phyloP scores from a whole-genome alignment of 2,797 vertebrate genomes.

The Helostoma temminkii region DNA sequence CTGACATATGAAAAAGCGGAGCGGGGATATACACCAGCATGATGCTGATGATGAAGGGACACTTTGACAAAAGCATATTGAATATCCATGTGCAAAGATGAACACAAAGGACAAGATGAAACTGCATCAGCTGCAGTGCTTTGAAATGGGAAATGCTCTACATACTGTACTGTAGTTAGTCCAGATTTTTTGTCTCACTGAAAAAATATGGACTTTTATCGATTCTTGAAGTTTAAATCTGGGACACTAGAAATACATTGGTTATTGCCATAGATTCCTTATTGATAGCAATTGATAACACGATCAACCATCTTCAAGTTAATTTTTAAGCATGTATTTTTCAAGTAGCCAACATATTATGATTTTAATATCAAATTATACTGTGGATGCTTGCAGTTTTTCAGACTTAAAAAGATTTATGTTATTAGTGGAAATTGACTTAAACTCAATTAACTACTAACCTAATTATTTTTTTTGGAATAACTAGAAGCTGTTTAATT shows the following conservation, averaged over 20 bases:
- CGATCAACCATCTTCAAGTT: conserved; percentile 71
- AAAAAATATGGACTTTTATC: conserved; percentile 66
- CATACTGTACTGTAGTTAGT: conserved; percentile 29
- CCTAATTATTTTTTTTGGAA: conserved; percentile 26
- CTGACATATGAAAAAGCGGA: conserved; percentile 89
- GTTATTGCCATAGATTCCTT: conserved; percentile 66
- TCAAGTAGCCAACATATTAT: conserved; percentile 72
- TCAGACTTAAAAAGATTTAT: conserved; percentile 81
- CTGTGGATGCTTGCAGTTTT: conserved; percentile 87
- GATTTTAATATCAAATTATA: conserved; percentile 74
- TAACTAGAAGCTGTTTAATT: conserved; percentile 46
- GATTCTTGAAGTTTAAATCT: conserved; percentile 75
- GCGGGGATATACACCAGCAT: conserved; percentile 90
- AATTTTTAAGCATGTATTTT: conserved; percentile 85
- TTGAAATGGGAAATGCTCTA: conserved; percentile 29
- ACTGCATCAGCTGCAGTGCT: conserved; percentile 34
- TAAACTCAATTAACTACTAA: conserved; percentile 56
- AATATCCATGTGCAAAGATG: conserved; percentile 80
- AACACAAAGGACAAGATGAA: conserved; percentile 84
- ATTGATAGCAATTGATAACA: conserved; percentile 45
- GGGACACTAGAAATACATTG: conserved; percentile 73
- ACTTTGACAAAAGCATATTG: conserved; percentile 75
- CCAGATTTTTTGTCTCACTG: conserved; percentile 52
- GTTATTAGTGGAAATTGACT: conserved; percentile 51
- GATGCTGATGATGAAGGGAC: conserved; percentile 86